Percentiles rank a stretch among this genome's conserved stretches.
Conservation (phyloP, 2,888 invertebrate genomes). For the Danaus chrysippus region DNA sequence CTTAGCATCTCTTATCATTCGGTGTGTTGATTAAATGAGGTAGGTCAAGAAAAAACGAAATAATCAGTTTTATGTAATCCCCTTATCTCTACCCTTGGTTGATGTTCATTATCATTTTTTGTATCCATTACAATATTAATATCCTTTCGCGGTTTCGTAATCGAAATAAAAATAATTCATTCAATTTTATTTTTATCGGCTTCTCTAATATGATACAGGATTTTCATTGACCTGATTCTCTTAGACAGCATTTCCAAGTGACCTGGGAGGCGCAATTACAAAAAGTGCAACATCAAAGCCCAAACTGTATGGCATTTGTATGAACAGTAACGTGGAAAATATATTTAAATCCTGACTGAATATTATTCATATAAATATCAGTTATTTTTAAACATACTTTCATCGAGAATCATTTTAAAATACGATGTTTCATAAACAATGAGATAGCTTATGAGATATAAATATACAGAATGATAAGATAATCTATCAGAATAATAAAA, state of each 20-base stretch:
- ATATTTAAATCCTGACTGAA: too few relatives aligned
- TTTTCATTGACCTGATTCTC: slow-evolving; percentile 4
- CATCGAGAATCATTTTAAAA: too few relatives aligned
- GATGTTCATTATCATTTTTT: neutral
- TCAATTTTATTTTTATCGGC: too few relatives aligned
- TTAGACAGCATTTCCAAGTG: neutral
- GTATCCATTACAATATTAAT: neutral
- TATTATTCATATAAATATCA: too few relatives aligned
- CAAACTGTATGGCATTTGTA: neutral
- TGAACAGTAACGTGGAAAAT: too few relatives aligned
- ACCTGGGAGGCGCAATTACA: slow-evolving; percentile 2
- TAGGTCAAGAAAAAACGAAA: slow-evolving; percentile 38
- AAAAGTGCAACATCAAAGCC: slow-evolving; percentile 6
- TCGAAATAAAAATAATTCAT: too few relatives aligned
- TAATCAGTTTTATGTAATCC: slow-evolving; percentile 27
- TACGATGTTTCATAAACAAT: too few relatives aligned
- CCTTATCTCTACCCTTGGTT: slow-evolving; percentile 17
- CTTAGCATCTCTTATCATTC: slow-evolving; percentile 22
- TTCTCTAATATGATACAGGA: neutral
- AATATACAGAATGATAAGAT: too few relatives aligned
- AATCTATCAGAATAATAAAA: neutral
- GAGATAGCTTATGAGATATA: too few relatives aligned
- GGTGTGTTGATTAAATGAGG: slow-evolving; percentile 36
- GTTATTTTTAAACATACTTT: too few relatives aligned
- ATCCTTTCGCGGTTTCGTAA: too few relatives aligned